A percentile compares a stretch with the other conserved stretches of the same genome.
phyloP scores from a whole-genome alignment of 2,888 invertebrate species.

The Willowsia nigromaculata region DNA sequence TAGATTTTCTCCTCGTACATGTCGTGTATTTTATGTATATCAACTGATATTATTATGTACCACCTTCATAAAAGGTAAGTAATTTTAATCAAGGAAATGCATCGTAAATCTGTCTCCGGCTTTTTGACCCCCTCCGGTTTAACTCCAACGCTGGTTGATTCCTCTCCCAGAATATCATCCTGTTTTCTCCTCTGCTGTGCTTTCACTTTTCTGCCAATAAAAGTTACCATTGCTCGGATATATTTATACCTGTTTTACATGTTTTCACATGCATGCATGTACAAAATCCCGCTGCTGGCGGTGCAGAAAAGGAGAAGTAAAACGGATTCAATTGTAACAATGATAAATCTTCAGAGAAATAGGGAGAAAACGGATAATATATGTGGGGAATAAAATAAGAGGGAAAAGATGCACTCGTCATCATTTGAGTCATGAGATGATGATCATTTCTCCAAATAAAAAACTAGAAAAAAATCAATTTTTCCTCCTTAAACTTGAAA shows the following conservation, averaged over 20 bases:
- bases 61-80: conserved; percentile 61
- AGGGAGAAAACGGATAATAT: neutral
- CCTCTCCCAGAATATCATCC: neutral
- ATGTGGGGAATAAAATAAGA: neutral
- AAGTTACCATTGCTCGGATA: neutral
- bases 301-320: neutral
- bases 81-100: conserved; percentile 79
- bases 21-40: neutral
- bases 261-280: neutral
- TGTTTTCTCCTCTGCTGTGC: neutral
- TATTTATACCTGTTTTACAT: neutral
- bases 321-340: conserved; percentile 36
- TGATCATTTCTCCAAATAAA: neutral
- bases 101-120: conserved; percentile 77
- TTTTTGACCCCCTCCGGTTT: conserved; percentile 64
- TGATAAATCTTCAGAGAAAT: conserved; percentile 8
- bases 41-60: no score
- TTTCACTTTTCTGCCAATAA: conserved; percentile 26
- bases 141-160: neutral
- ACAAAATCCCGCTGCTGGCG: neutral
- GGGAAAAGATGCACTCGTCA: conserved; percentile 35
- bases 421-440: conserved; percentile 27
- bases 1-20: no score
- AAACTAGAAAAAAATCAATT: conserved; percentile 46
- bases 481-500: conserved; percentile 52